Percentiles rank a stretch among this genome's conserved stretches.
Conservation (phyloP, 1,140 invertebrate species). For the Pentalonia nigronervosa region DNA sequence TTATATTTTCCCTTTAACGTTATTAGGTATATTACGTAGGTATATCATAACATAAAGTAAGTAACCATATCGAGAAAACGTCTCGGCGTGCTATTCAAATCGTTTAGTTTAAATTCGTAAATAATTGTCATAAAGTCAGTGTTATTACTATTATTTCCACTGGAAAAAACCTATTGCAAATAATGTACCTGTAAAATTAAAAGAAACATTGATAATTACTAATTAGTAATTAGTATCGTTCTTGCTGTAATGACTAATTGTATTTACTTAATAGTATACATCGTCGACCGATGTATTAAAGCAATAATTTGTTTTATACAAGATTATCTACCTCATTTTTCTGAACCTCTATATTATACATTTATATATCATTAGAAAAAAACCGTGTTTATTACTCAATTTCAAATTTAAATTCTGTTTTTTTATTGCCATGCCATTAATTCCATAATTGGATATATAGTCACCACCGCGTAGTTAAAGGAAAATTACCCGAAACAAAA, state of each 20-base stretch:
- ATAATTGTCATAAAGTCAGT: neutral
- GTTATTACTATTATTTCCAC: neutral
- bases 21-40: neutral
- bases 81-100: neutral
- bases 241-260: neutral
- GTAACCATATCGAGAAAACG: constrained; percentile 7
- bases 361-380: neutral
- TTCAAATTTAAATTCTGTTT: constrained; percentile 13
- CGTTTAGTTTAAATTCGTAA: neutral
- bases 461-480: neutral
- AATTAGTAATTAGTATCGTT: neutral
- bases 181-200: neutral
- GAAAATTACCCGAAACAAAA: constrained; percentile 23
- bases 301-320: neutral
- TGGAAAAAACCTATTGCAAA: neutral
- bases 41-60: neutral
- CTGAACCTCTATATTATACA: neutral
- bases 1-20: neutral
- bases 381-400: constrained; percentile 39
- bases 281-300: neutral
- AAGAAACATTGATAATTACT: neutral
- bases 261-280: neutral
- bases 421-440: neutral
- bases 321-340: neutral
- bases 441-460: neutral